Conservation (phyloP, 2,888 invertebrate species). For the Calameuta pallipes region DNA sequence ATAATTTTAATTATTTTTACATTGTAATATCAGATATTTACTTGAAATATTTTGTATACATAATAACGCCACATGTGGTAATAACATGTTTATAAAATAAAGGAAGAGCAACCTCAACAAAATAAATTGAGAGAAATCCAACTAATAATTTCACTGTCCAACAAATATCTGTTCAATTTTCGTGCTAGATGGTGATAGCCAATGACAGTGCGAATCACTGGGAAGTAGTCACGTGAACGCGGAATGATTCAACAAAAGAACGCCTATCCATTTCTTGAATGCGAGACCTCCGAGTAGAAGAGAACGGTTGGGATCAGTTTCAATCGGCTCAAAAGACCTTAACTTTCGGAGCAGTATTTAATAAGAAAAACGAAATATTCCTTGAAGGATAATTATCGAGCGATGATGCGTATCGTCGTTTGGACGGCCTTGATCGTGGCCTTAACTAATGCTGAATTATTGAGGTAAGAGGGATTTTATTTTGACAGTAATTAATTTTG, state of each 20-base stretch:
- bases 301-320: neutral
- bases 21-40: neutral
- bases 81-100: neutral
- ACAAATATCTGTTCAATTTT: neutral
- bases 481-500: neutral
- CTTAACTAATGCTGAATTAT: neutral
- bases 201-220: neutral
- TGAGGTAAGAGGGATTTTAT: neutral
- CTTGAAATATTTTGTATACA: neutral
- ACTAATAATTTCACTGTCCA: neutral
- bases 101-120: neutral
- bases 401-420: neutral
- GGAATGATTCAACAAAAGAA: neutral
- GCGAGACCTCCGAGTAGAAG: neutral
- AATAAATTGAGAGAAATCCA: neutral
- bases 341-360: neutral
- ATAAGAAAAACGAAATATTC: neutral
- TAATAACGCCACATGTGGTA: neutral
- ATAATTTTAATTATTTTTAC: neutral
- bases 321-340: neutral
- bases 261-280: neutral
- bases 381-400: neutral
- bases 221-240: neutral
- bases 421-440: neutral
- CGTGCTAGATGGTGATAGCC: neutral